phyloP scores from a whole-genome alignment of 37 sponge, comb jelly and placozoan species.

The Aplysina aerophoba region DNA sequence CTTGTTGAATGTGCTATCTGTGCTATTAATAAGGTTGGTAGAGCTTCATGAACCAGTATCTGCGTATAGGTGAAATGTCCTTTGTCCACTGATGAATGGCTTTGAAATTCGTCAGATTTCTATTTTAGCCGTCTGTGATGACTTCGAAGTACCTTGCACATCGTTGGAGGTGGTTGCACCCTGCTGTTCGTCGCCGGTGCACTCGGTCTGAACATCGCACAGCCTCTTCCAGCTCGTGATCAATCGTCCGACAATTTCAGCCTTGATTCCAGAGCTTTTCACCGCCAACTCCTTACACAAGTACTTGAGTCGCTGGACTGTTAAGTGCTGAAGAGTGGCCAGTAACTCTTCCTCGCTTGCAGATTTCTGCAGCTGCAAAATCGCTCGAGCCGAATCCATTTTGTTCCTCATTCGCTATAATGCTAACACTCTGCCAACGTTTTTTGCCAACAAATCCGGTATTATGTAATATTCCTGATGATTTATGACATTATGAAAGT shows the following conservation, averaged over 20 bases:
- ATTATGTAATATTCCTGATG: neutral
- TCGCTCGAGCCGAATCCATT: no score
- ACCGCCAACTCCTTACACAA: no score
- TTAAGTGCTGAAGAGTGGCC: no score
- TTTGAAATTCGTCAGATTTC: conserved; percentile 9
- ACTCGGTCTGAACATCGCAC: no score
- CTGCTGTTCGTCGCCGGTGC: no score
- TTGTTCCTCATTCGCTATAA: neutral
- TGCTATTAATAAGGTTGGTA: neutral
- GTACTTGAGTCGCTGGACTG: no score
- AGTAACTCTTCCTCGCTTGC: no score
- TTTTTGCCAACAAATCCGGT: conserved; percentile 28
- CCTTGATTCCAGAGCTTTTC: no score
- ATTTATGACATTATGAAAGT: conserved; percentile 8
- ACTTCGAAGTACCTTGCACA: no score
- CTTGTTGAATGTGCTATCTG: neutral
- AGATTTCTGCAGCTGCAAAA: no score
- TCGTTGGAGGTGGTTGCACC: neutral
- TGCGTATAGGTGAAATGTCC: neutral
- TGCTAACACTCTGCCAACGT: neutral
- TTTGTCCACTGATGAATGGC: conserved; percentile 10
- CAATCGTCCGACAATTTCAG: no score
- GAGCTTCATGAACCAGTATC: neutral
- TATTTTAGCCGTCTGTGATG: neutral
- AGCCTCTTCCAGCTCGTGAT: no score